These are phyloP conservation scores for Engystomops pustulosus DNA, from an alignment of 2,113 vertebrate genomes.

Conservation along the genomic window DNA sequence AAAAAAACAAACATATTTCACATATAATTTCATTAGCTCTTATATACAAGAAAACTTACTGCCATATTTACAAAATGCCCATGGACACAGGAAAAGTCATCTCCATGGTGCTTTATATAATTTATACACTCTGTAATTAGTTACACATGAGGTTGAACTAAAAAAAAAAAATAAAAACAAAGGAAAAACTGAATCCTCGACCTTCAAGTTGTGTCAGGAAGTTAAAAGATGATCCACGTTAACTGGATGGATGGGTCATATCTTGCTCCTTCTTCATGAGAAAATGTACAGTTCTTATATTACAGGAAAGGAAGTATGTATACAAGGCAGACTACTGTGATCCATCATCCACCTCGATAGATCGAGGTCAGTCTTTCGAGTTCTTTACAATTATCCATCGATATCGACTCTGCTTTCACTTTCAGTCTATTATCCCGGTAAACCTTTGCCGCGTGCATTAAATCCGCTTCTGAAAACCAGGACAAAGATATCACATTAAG, in stretches of 20 bases:
- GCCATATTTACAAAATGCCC: constrained; percentile 49
- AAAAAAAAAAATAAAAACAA: neutral
- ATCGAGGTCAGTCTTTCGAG: constrained; percentile 90
- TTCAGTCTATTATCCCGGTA: constrained; percentile 92
- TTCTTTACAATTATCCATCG: constrained; percentile 97
- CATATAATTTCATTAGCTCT: constrained; percentile 33
- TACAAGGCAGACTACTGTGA: constrained; percentile 24
- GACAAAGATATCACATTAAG: constrained; percentile 32
- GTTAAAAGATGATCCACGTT: constrained; percentile 12
- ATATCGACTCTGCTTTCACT: constrained; percentile 91
- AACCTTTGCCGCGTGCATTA: constrained; percentile 92
- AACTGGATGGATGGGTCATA: constrained; percentile 13
- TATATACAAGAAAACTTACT: constrained; percentile 45
- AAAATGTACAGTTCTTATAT: constrained; percentile 69
- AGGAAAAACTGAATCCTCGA: constrained; percentile 13
- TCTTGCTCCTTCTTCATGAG: constrained; percentile 61
- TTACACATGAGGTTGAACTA: constrained; percentile 9
- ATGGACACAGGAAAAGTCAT: constrained; percentile 21
- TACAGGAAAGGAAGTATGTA: constrained; percentile 62
- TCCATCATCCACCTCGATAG: constrained; percentile 87
- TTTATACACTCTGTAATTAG: constrained; percentile 19
- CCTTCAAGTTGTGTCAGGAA: constrained; percentile 52
- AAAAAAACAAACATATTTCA: neutral
- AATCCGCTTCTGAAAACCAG: constrained; percentile 85
- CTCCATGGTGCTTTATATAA: neutral